Evolutionary conservation across 2,888 invertebrate genomes (phyloP), one percentile per base, ranked within the genome.

Genomic region (Eudasyphora cyanicolor): DNA sequence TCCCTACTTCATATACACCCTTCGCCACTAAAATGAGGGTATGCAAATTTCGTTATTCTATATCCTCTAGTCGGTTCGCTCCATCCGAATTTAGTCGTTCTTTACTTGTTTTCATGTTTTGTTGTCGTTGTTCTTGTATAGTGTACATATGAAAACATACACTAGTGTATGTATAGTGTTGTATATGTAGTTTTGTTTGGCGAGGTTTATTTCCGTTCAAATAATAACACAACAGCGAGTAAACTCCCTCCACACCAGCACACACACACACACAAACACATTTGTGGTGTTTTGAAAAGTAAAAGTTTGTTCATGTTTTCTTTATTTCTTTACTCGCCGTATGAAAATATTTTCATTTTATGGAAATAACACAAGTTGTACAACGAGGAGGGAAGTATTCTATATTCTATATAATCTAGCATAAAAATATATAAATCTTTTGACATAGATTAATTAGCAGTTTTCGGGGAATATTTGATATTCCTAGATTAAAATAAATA

Each of bases 281-380:
- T 74, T 78, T 79, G 79, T 82, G 82, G 67, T 69, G 79, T 76
- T 79, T 45, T 79, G 45, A 19, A 73, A 82, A 82, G 62, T 73
- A 79, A 82, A 79, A 76, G 76, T 82, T 82, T 82, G 38, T 51
- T 73, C 54, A 8, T 51, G 51, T 19, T 51, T 51, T 24, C 10
- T 10, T 24, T 51, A 21, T 19, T 51, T 51, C 51, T 24, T 51
- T 24, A 51, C 21, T 51, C 21, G 21, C 5, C n/a, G 3, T 45
- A 51, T 51, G 24, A 51, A 51, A 19, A 51, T 51, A 51, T 51
- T 38, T 51, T 29, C 32, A 71, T 32, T 71, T 14, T 51, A 71
- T 71, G 21, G 32, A 24, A 21, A 51, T 21, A 35, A 35, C 54
- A n/a, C n/a, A n/a, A n/a, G n/a, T n/a, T n/a, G n/a, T n/a, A n/a